Evolutionary conservation across 2,797 vertebrate genomes (phyloP), one percentile per base, ranked within the genome.

Genomic region (Gambelia wislizenii): DNA sequence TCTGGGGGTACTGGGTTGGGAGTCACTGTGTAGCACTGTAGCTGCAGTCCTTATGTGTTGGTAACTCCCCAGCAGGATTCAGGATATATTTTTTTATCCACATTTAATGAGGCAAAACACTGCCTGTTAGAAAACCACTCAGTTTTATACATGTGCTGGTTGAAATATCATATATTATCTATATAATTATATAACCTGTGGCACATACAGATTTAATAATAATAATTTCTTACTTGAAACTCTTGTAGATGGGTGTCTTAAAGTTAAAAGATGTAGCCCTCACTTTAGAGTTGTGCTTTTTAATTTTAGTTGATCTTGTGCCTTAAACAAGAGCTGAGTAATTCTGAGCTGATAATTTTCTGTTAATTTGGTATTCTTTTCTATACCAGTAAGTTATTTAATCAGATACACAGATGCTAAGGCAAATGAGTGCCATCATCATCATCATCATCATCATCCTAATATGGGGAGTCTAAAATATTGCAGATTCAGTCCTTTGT

Each of bases 371-470:
- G 27, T 78, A 89, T 64, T 79, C 87, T 1, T 18, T 3, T 76
- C 8, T 67, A 64, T 14, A 56, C 33, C 5, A 88, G 81, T 69
- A 91, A 86, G 84, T 87, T 84, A 67, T 59, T 84, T 89, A 82
- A 91, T 74, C 16, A 84, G 87, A 4, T 83, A 89, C 92, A 49
- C 56, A 30, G n/a, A 59, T 69, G 27, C 76, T 82, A 91, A 86
- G 91, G 86, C 76, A 92, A 83, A 75, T 70, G 80, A 77, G 12
- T 72, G 54, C 82, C 89, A 87, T 92, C 85, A 86, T 89, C 88
- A 89, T 52, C n/a, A 64, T 33, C 20, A 56, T 33, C 14, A 61
- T 61, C 30, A 49, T 20, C 10, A 75, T n/a, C 30, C n/a, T 54
- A 78, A 69, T 30, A 89, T 69, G 59, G 64, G 20, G 39, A 91